Evolutionary conservation across 1,140 invertebrate genomes (phyloP), one percentile per base, ranked within the genome.

Genomic region (Drosophila auraria): DNA sequence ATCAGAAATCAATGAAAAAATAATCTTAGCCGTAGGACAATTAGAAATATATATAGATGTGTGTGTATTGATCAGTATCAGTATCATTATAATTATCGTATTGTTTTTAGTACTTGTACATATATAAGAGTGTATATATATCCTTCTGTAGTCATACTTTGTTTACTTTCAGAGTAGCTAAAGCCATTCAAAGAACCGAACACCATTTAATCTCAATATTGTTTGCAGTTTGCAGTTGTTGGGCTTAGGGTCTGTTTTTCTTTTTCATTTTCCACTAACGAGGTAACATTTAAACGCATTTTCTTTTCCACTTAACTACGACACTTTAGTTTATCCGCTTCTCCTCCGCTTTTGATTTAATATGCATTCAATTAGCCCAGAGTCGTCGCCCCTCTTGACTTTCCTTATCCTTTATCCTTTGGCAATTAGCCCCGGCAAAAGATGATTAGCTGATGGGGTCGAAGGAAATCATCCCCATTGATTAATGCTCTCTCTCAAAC

Each of bases 201-300:
- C 59, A 89, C 79, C 65, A 72, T 81, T 78, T 79, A 61, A 71
- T 69, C 53, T 64, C 25, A 17, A 59, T 64, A 57, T 71, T 53
- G 54, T 59, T 79, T 60, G 44, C 58, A 45, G 60, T 57, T 56
- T 25, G 36, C 27, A 38, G 42, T 25, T 44, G 57, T 44, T 36
- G 57, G 56, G 56, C 27, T 17, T 5, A 8, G 47, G 30, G 27
- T 50, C 15, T 69, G 33, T 40, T 40, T 53, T 66, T 59, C 6
- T 57, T 51, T 62, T 49, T 57, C 6, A 45, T 70, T 83, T 76
- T 82, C 76, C 44, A 75, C 80, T 92, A 92, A 92, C 91, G 90
- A 92, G 90, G 90, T 92, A 92, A 92, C 90, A 92, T 83, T 92
- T 90, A 92, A 92, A 90, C 86, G 79, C 72, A 60, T 82, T 91